phyloP scores from a whole-genome alignment of 2,797 vertebrate species.

The Siniperca obscura region DNA sequence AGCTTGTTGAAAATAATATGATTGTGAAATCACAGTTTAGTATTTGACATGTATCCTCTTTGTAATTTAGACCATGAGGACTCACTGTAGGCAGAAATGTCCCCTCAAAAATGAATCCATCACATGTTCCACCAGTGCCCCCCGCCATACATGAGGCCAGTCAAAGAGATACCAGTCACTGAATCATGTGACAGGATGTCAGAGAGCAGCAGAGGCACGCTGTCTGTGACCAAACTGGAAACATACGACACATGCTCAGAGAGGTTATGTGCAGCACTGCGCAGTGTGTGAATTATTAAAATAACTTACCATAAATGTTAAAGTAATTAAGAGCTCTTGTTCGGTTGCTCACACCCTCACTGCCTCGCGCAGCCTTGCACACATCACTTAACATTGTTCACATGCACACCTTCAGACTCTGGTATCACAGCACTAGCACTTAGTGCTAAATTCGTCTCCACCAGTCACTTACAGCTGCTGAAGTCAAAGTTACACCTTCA shows the following conservation, averaged over 20 bases:
- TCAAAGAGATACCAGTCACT: constrained; percentile 12
- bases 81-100: background rate
- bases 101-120: background rate
- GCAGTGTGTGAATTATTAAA: constrained; percentile 49
- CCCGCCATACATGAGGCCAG: constrained; percentile 3
- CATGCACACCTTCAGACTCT: constrained; percentile 47
- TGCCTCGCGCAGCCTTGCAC: constrained; percentile 16
- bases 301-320: constrained; percentile 70
- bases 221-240: constrained; percentile 45
- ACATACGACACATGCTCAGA: constrained; percentile 16
- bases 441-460: constrained; percentile 52
- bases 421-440: constrained; percentile 39
- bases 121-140: background rate
- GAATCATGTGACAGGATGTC: constrained; percentile 67
- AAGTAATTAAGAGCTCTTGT: constrained; percentile 48
- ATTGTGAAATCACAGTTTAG: constrained; percentile 8
- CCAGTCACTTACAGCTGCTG: constrained; percentile 33
- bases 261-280: constrained; percentile 16
- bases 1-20: background rate
- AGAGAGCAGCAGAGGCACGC: constrained; percentile 29
- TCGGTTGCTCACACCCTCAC: constrained; percentile 28
- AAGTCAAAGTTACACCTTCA: constrained; percentile 22
- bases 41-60: background rate
- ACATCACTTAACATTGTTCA: constrained; percentile 71
- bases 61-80: background rate